Percentiles rank a stretch among this genome's conserved stretches.
phyloP scores from a whole-genome alignment of 2,888 invertebrate species.

The Leptopterna dolabrata region DNA sequence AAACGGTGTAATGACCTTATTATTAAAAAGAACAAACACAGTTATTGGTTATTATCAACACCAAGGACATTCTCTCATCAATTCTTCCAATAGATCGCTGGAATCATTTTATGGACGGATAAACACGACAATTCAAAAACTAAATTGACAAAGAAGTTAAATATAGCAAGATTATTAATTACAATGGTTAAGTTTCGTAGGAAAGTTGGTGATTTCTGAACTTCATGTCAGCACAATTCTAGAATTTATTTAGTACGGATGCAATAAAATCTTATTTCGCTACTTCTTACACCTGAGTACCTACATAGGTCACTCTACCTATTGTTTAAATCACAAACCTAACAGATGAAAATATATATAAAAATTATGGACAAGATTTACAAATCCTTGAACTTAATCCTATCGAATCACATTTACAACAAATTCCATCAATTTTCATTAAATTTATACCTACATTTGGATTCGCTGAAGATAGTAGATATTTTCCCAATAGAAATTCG shows the following conservation, averaged over 20 bases:
- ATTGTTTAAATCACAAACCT: background rate
- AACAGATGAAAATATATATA: background rate
- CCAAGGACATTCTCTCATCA: background rate
- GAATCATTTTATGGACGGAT: constrained; percentile 19
- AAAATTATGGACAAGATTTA: background rate
- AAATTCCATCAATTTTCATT: background rate
- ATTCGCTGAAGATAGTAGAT: too few relatives aligned
- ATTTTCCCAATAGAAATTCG: too few relatives aligned
- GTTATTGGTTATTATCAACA: constrained; percentile 19
- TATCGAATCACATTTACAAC: background rate
- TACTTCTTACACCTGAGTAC: background rate
- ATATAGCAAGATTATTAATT: background rate
- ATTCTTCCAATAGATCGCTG: background rate
- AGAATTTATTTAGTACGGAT: background rate
- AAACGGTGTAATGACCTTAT: background rate
- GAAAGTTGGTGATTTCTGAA: background rate
- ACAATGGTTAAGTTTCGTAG: background rate
- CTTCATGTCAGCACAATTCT: background rate
- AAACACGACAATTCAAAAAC: background rate
- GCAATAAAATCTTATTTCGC: background rate
- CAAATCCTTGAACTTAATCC: background rate
- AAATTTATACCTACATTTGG: too few relatives aligned
- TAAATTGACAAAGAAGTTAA: background rate
- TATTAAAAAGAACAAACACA: constrained; percentile 3
- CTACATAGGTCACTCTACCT: background rate